Conservation (phyloP, 37 sponge, comb jelly and placozoan species). For the Crambe crambe region DNA sequence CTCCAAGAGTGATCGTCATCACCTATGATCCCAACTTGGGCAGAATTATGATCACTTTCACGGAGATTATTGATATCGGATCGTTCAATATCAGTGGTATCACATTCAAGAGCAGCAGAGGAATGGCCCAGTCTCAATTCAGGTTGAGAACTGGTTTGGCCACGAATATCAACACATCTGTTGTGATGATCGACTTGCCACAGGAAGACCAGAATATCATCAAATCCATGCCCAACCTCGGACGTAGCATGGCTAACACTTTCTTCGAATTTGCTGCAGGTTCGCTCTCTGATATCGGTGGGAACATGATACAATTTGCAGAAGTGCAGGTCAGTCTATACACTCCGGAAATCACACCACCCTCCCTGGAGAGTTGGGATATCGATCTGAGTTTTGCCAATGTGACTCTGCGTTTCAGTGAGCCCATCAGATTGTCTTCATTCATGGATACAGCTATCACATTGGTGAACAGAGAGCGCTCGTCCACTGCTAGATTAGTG, state of each 20-base stretch:
- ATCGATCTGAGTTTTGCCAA: constrained; percentile 51
- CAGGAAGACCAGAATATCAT: constrained; percentile 64
- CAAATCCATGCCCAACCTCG: constrained; percentile 62
- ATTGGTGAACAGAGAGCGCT: constrained; percentile 21
- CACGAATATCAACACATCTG: constrained; percentile 56
- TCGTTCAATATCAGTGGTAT: constrained; percentile 35
- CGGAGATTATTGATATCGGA: constrained; percentile 48
- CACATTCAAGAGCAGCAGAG: constrained; percentile 24
- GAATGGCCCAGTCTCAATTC: constrained; percentile 25
- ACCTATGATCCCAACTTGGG: constrained; percentile 61
- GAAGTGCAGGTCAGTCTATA: constrained; percentile 13
- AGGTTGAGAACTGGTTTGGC: constrained; percentile 28
- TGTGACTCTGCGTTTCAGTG: constrained; percentile 70
- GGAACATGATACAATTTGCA: constrained; percentile 40
- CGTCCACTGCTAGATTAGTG: not conserved
- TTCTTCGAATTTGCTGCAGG: constrained; percentile 29
- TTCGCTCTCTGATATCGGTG: constrained; percentile 55
- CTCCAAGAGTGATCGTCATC: constrained; percentile 38
- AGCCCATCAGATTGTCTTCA: constrained; percentile 48
- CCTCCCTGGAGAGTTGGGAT: constrained; percentile 46
- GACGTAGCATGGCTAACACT: constrained; percentile 20
- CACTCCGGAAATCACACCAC: constrained; percentile 62
- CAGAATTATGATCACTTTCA: constrained; percentile 51
- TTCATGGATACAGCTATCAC: constrained; percentile 43
- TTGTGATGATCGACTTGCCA: constrained; percentile 51